Base-by-base conservation (phyloP, 2,797 vertebrate species). In the Brachyrhaphis roseni region DNA sequence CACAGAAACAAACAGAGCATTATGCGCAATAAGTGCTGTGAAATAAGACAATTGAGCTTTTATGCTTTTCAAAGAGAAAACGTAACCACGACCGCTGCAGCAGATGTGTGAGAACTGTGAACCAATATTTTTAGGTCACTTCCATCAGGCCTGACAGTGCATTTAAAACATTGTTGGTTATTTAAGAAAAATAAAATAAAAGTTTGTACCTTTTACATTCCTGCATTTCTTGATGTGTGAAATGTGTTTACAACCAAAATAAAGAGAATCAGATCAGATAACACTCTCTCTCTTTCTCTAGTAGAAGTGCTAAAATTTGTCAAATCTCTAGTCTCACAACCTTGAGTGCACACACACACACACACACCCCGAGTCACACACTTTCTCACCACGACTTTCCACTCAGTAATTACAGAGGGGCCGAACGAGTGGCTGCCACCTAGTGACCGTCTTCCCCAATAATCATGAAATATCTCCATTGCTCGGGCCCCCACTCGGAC, bases 401-500 rank as follows among this genome's bases (percentile, higher is more conserved):
- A 82, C 91, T 85, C 86, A 88, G 94, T 94, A 95, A 95, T 94
- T 94, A 94, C 92, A 91, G 86, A 71, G 74, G 87, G 90, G 92
- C 93, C 87, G 86, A 93, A 95, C 91, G 88, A 94, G 91, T 94
- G 93, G 93, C 93, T 94, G 93, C 95, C 95, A 96, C 94, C 95
- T 95, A 96, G 95, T 95, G 95, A 95, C 95, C 94, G 91, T 96
- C 94, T 95, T 95, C 90, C 87, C 91, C 94, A 96, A 96, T 96
- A 96, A 96, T 94, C 92, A 94, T 95, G 95, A 95, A 96, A 96
- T 95, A 96, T 96, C 92, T 95, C 87, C 75, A 83, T 85, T 91
- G 90, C 93, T 93, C 84, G 77, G 86, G 92, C 92, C 94, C 95
- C 95, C 95, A 91, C 86, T 88, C 90, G 88, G 87, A 93, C 91